Evolutionary conservation across 2,888 invertebrate genomes (phyloP), one percentile per base, ranked within the genome.

Genomic region (Ganaspis brasiliensis): DNA sequence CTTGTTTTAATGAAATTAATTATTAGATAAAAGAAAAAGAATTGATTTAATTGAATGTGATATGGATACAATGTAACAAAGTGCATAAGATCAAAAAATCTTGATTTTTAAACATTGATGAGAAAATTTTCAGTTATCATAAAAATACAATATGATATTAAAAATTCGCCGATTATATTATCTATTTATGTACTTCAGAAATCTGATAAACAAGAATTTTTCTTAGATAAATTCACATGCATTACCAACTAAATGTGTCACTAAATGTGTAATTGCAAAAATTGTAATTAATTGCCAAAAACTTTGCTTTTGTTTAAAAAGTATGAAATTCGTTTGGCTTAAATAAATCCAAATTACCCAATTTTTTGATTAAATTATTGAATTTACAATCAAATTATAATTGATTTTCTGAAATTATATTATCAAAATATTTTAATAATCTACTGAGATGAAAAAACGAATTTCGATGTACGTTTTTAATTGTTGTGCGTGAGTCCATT

Each of bases 121-220:
- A 52, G 19, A 52, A 52, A n/a, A 52, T 52, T 52, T 52, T 52
- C 9, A 52, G 8, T 16, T 19, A 52, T 52, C 52, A 16, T 16
- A 19, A 52, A 52, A 6, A 52, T 2, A 16, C 49, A 49, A 49
- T 52, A 16, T 6, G 52, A 52, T 19, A 1, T 16, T 0, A 52
- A 19, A 52, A 52, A 16, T 52, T 52, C 49, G n/a, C 14, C 16
- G 16, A 52, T 52, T 52, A 52, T 52, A 52, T 52, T 52, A 52
- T 52, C 52, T 52, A 52, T n/a, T n/a, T 52, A 52, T 19, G 19
- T 52, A 19, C 16, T 49, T 49, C 16, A 52, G 19, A 52, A 19
- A 52, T 52, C 52, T n/a, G 31, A 31, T 31, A 31, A 31, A 31
- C 31, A 31, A 31, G 31, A 31, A 31, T 31, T 31, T 6, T 31